Conservation (phyloP, 2,888 invertebrate species). For the Odontomyia ornata region DNA sequence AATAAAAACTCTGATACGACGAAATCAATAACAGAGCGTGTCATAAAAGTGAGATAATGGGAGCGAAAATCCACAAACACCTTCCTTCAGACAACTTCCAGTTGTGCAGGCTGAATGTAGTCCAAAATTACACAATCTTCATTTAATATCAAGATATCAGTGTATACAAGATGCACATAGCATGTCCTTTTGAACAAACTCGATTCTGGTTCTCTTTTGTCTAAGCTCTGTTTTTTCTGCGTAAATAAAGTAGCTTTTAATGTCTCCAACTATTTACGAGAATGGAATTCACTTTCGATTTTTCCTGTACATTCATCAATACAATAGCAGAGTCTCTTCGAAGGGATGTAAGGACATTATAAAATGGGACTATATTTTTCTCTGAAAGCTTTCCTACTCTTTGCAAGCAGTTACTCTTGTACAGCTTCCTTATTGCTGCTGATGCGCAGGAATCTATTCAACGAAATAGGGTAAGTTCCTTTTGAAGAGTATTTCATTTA, state of each 20-base stretch:
- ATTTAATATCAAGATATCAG: not conserved
- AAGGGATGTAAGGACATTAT: not conserved
- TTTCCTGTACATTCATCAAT: not conserved
- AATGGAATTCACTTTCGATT: conserved; percentile 25
- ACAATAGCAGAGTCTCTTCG: not conserved
- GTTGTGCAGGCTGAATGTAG: not conserved
- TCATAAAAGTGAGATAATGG: not conserved
- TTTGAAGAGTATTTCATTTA: conserved; percentile 5
- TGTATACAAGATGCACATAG: no score
- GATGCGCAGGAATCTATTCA: not conserved
- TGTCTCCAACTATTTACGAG: not conserved
- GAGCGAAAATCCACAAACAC: not conserved
- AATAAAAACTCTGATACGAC: no score
- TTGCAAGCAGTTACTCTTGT: not conserved
- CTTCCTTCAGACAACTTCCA: not conserved
- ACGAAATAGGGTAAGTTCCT: not conserved
- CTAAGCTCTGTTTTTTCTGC: no score
- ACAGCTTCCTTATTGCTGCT: not conserved
- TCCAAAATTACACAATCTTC: not conserved
- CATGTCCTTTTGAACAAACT: no score
- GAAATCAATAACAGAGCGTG: conserved; percentile 24
- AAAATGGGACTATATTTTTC: not conserved
- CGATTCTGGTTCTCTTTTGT: no score
- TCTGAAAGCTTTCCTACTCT: conserved; percentile 17
- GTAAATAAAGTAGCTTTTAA: no score